Evolutionary conservation across 2,797 vertebrate genomes (phyloP).

Genomic region (Channa striata): DNA sequence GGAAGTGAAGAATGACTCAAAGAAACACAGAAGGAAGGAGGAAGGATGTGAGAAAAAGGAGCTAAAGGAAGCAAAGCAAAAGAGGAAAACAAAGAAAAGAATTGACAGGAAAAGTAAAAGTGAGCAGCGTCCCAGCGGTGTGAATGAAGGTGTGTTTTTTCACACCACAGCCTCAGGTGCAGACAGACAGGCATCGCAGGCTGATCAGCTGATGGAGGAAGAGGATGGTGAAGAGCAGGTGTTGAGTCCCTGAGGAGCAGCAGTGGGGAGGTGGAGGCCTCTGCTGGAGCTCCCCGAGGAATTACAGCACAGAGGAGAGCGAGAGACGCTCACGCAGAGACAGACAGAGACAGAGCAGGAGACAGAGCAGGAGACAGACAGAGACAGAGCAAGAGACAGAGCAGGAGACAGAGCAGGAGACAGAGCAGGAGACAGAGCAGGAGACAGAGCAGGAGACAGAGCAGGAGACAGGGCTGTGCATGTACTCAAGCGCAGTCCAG

Average conservation of each 20-base stretch:
- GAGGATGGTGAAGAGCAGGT: constrained; percentile 31
- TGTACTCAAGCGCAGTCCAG: too few species aligned
- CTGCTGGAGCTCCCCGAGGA: constrained; percentile 85
- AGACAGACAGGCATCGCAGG: constrained; percentile 17
- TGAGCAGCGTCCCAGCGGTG: constrained; percentile 9
- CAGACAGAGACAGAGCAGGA: too few species aligned
- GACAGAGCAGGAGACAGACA: not conserved
- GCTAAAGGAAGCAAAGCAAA: not conserved
- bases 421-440: not conserved
- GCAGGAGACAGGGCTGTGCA: too few species aligned
- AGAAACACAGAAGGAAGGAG: not conserved
- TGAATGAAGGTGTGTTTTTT: constrained; percentile 33
- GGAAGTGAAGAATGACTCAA: too few species aligned
- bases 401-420: not conserved
- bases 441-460: not conserved
- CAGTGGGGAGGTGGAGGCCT: constrained; percentile 84
- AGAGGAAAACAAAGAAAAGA: not conserved
- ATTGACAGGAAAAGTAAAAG: not conserved
- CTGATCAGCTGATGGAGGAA: constrained; percentile 44
- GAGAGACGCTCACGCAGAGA: constrained; percentile 14
- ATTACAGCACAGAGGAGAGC: constrained; percentile 65
- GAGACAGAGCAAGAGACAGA: too few species aligned
- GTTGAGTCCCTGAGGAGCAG: constrained; percentile 65
- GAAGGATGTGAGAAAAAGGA: too few species aligned
- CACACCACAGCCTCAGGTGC: constrained; percentile 35